A percentile compares a stretch with the other conserved stretches of the same genome.
Conservation (phyloP, 1,140 invertebrate species). For the Saxidomus purpurata region DNA sequence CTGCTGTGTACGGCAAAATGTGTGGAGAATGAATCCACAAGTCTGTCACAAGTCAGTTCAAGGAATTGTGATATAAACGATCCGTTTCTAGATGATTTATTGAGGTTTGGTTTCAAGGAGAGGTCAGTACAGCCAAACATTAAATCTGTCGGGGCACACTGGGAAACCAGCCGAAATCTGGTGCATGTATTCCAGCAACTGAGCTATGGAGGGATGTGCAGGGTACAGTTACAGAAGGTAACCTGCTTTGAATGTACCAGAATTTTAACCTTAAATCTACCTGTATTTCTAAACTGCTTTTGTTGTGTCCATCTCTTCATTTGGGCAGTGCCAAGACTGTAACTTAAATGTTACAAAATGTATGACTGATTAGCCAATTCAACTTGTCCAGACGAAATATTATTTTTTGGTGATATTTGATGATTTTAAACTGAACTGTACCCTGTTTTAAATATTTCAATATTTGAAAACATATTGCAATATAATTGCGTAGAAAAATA, state of each 20-base stretch:
- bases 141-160: neutral
- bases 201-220: slow-evolving; percentile 38
- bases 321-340: too few species aligned
- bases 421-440: too few species aligned
- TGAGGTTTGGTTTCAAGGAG: slow-evolving; percentile 42
- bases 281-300: neutral
- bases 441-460: too few species aligned
- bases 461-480: too few species aligned
- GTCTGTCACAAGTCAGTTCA: neutral
- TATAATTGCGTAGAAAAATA: too few species aligned
- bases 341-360: too few species aligned
- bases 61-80: neutral
- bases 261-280: neutral
- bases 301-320: too few species aligned
- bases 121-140: neutral
- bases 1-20: neutral
- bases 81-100: slow-evolving; percentile 12
- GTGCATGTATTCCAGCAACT: slow-evolving; percentile 60
- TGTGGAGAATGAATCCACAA: neutral
- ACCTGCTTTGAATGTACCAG: neutral
- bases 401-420: too few species aligned
- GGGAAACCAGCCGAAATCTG: slow-evolving; percentile 48
- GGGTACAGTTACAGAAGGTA: slow-evolving; percentile 28
- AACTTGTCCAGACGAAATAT: too few species aligned
- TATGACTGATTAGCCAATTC: too few species aligned